Conservation (phyloP, 2,888 invertebrate species). For the Leptinotarsa peninsularis region DNA sequence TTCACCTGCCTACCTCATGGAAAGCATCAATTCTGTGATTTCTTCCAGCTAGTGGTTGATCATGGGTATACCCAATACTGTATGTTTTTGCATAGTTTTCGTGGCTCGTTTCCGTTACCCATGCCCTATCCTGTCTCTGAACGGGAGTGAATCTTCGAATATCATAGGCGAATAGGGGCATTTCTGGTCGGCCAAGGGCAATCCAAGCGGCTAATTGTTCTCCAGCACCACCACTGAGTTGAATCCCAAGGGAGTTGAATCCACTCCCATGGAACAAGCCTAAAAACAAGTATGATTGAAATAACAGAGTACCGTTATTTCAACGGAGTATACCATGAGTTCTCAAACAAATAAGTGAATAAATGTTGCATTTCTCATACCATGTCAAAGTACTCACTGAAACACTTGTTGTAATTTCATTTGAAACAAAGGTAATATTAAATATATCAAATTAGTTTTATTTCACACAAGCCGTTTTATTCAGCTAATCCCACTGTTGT, state of each 20-base stretch:
- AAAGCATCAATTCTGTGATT: slow-evolving; percentile 77
- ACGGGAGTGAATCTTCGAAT: slow-evolving; percentile 84
- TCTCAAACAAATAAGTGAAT: no score
- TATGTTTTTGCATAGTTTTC: slow-evolving; percentile 93
- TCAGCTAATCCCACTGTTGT: no score
- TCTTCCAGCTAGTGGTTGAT: slow-evolving; percentile 85
- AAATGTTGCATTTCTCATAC: no score
- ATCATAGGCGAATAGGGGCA: slow-evolving; percentile 89
- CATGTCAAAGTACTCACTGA: no score
- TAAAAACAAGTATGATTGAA: slow-evolving; percentile 37
- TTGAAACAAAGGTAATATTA: no score
- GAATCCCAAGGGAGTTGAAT: slow-evolving; percentile 93
- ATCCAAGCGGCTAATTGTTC: slow-evolving; percentile 90
- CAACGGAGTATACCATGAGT: neutral
- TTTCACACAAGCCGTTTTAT: no score
- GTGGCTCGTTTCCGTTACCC: slow-evolving; percentile 86
- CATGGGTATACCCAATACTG: slow-evolving; percentile 83
- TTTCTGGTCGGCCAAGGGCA: slow-evolving; percentile 81
- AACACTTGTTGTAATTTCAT: no score
- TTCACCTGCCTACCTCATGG: slow-evolving; percentile 69
- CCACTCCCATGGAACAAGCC: slow-evolving; percentile 90
- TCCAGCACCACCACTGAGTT: slow-evolving; percentile 89
- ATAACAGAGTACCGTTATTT: neutral
- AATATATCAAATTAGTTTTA: no score
- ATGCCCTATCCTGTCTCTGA: slow-evolving; percentile 77